Evolutionary conservation across 2,113 vertebrate species (phyloP).

Genomic region (Paralichthys olivaceus): DNA sequence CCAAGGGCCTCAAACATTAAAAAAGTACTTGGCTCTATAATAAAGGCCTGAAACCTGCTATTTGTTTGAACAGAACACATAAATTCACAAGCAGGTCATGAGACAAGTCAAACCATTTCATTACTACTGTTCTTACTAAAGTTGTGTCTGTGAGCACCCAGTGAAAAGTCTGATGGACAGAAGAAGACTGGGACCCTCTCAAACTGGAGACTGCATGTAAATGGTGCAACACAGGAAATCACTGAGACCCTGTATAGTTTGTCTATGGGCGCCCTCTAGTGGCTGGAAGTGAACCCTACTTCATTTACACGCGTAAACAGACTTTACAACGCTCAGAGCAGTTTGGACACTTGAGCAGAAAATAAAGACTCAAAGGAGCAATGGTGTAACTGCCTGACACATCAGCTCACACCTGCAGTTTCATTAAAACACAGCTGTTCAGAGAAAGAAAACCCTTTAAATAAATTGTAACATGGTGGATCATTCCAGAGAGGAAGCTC

Average conservation of each 20-base stretch:
- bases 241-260: not conserved
- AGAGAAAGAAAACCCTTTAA: no score
- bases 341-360: no score
- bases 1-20: not conserved
- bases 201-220: conserved; percentile 1
- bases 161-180: not conserved
- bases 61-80: not conserved
- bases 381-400: no score
- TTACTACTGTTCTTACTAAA: not conserved
- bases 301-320: not conserved
- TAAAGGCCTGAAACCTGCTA: not conserved
- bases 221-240: not conserved
- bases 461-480: no score
- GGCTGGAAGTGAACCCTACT: not conserved
- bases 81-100: not conserved
- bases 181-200: not conserved
- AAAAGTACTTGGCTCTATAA: fast-evolving
- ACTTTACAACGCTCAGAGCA: not conserved
- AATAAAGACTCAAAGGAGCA: no score
- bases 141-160: not conserved
- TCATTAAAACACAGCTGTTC: no score
- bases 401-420: no score
- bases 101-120: not conserved
- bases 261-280: conserved; percentile 44
- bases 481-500: no score